Evolutionary conservation across 53 echinoderm and acorn worm species (phyloP).

Genomic region (Arbacia lixula): DNA sequence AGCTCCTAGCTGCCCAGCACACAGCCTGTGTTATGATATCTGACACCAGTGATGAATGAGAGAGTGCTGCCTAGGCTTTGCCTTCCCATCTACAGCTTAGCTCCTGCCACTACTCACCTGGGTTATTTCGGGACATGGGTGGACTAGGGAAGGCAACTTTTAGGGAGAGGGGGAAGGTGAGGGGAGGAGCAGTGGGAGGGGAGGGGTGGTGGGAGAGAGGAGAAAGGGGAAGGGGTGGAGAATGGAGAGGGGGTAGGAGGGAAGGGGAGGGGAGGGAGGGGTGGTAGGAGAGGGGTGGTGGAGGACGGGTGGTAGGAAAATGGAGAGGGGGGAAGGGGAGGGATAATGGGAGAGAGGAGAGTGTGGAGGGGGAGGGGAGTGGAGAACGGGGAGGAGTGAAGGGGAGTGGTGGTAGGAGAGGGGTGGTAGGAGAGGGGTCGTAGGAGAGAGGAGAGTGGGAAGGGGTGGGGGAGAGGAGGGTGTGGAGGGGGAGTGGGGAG

Average conservation of each 20-base stretch:
- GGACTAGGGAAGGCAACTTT: too few species aligned
- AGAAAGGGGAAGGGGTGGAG: neutral
- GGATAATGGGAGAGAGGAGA: neutral
- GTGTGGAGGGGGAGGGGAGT: neutral
- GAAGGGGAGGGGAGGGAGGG: too few species aligned
- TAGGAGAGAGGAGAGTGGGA: neutral
- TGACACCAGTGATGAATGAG: conserved; percentile 34
- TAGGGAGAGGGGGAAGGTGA: too few species aligned
- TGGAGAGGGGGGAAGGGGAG: neutral
- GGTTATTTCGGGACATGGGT: too few species aligned
- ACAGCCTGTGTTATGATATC: conserved; percentile 27
- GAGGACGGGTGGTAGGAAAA: neutral
- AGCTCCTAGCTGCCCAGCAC: neutral
- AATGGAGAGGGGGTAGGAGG: neutral
- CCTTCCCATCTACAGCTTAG: conserved; percentile 32
- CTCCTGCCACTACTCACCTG: too few species aligned
- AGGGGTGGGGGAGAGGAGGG: neutral
- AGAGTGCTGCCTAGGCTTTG: conserved; percentile 1
- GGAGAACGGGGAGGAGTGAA: neutral
- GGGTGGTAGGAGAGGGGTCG: neutral
- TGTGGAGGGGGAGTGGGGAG: neutral
- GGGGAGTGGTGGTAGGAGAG: neutral
- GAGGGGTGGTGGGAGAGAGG: too few species aligned
- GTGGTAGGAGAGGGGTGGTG: neutral
- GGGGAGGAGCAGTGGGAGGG: too few species aligned